These are phyloP conservation scores for Suncus etruscus DNA, from an alignment of 2,113 vertebrate species.

Conservation along the genomic window DNA sequence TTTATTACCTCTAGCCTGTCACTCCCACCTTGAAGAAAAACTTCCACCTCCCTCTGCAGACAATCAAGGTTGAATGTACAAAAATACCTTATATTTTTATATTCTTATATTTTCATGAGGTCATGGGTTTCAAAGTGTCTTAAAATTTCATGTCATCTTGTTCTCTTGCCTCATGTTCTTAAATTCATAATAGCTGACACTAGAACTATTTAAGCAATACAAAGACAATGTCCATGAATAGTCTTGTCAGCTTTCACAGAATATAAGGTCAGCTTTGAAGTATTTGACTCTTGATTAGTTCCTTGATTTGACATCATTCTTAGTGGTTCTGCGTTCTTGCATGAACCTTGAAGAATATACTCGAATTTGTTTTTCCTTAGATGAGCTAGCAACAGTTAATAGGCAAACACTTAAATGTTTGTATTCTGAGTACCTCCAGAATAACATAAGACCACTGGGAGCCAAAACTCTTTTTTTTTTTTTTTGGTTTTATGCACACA, in stretches of 20 bases:
- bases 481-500: not conserved
- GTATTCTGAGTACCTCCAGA: not conserved
- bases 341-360: not conserved
- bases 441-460: not conserved
- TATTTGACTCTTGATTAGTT: not conserved
- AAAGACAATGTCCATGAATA: not conserved
- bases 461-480: not conserved
- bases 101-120: not conserved
- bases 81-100: not conserved
- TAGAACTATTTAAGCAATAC: not conserved
- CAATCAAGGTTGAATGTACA: not conserved
- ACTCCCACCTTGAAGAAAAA: not conserved
- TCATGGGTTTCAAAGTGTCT: not conserved
- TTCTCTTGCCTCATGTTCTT: not conserved
- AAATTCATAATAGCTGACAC: not conserved
- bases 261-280: too few relatives aligned
- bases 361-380: slow-evolving; percentile 5
- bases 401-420: not conserved
- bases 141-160: not conserved
- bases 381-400: not conserved
- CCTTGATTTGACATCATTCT: not conserved
- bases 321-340: not conserved
- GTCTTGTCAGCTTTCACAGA: too few relatives aligned
- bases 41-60: not conserved
- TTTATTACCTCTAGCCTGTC: too few relatives aligned